A percentile compares a stretch with the other conserved stretches of the same genome.
Conservation (phyloP, 2,113 vertebrate species). For the Rana temporaria region DNA sequence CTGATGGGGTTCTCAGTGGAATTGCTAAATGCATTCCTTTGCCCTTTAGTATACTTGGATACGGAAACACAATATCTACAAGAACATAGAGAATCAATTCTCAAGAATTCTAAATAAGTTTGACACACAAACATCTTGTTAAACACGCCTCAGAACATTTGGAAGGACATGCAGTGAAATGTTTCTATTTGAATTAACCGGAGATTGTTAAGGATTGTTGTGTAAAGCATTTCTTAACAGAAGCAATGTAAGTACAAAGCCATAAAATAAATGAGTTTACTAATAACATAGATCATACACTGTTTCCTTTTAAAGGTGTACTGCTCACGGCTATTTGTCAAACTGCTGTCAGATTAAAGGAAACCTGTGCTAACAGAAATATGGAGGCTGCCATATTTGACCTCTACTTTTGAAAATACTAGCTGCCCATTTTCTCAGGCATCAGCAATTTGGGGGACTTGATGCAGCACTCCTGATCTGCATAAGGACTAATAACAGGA, state of each 20-base stretch:
- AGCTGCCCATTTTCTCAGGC: too few species aligned
- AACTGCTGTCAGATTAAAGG: neutral
- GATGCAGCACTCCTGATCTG: too few species aligned
- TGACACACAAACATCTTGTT: slow-evolving; percentile 38
- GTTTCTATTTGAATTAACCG: slow-evolving; percentile 40
- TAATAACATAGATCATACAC: neutral
- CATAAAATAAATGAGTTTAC: slow-evolving; percentile 31
- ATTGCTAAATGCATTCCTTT: slow-evolving; percentile 37
- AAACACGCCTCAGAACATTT: slow-evolving; percentile 51
- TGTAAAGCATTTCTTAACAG: slow-evolving; percentile 9
- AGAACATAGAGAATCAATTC: slow-evolving; percentile 44
- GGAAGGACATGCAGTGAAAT: slow-evolving; percentile 50
- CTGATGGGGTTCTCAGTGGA: slow-evolving; percentile 21
- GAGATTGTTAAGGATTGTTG: slow-evolving; percentile 9
- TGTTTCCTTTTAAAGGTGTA: slow-evolving; percentile 38
- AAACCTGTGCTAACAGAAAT: too few species aligned
- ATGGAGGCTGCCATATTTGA: too few species aligned
- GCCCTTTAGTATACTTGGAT: slow-evolving; percentile 39
- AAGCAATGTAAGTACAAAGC: slow-evolving; percentile 16
- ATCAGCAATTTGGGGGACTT: too few species aligned
- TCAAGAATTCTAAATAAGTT: slow-evolving; percentile 54
- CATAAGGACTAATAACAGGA: too few species aligned
- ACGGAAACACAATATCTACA: slow-evolving; percentile 31
- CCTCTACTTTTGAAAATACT: too few species aligned
- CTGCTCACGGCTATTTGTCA: slow-evolving; percentile 9